Percentiles rank a stretch among this genome's conserved stretches.
phyloP scores from a whole-genome alignment of 2,113 vertebrate species.

The Isichthys henryi region DNA sequence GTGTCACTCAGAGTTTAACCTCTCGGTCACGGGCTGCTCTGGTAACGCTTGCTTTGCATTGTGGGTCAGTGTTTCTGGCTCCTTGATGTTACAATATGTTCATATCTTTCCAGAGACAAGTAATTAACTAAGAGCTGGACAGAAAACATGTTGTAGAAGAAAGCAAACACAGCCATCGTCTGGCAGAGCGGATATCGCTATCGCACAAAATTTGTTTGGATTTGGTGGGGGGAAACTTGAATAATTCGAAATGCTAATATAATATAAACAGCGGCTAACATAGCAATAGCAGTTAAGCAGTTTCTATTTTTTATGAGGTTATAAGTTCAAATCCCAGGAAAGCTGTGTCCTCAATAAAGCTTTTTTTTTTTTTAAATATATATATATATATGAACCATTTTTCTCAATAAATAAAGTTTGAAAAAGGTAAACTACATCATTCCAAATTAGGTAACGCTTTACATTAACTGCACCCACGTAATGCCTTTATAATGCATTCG shows the following conservation, averaged over 20 bases:
- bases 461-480: no score
- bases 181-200: background rate
- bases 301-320: background rate
- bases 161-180: background rate
- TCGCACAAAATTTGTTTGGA: background rate
- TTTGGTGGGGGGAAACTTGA: background rate
- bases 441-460: background rate
- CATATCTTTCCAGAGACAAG: background rate
- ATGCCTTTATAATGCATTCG: no score
- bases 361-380: no score
- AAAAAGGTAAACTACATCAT: background rate
- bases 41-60: background rate
- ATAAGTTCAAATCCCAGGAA: background rate
- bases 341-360: background rate
- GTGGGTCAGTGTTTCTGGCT: background rate
- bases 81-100: background rate
- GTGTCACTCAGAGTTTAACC: background rate
- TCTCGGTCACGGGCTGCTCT: background rate
- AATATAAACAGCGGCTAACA: background rate
- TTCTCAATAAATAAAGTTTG: background rate
- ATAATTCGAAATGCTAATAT: background rate
- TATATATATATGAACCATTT: background rate
- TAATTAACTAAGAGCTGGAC: background rate
- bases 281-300: background rate
- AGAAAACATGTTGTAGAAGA: background rate